A percentile compares a stretch with the other conserved stretches of the same genome.
Evolutionary conservation across 2,888 invertebrate genomes (phyloP).

Genomic region (Callimorpha dominula): DNA sequence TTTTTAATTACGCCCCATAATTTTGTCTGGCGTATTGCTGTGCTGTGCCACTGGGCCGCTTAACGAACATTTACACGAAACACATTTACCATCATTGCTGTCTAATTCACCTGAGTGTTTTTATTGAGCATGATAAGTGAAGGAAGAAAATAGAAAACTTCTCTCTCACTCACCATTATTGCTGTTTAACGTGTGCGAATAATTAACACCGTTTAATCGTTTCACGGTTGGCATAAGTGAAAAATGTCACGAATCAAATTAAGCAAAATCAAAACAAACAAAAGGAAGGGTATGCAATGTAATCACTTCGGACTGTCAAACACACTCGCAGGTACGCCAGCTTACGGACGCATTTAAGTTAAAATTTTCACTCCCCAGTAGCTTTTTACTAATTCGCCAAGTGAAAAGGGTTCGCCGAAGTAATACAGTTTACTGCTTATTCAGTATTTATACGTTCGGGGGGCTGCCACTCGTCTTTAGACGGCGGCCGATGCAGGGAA

Average conservation of each 20-base stretch:
- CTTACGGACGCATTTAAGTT: slow-evolving; percentile 84
- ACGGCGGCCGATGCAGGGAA: slow-evolving; percentile 75
- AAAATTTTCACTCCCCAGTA: slow-evolving; percentile 86
- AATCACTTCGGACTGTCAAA: slow-evolving; percentile 86
- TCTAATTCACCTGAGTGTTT: slow-evolving; percentile 69
- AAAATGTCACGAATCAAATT: slow-evolving; percentile 84
- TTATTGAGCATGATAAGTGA: slow-evolving; percentile 62
- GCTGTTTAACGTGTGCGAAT: slow-evolving; percentile 24
- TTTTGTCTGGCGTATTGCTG: slow-evolving; percentile 64
- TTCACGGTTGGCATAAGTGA: slow-evolving; percentile 50
- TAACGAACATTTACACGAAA: slow-evolving; percentile 60
- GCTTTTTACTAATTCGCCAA: slow-evolving; percentile 87
- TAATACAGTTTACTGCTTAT: slow-evolving; percentile 87
- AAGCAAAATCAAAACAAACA: slow-evolving; percentile 83
- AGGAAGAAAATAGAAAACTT: slow-evolving; percentile 30
- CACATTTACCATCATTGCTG: slow-evolving; percentile 60
- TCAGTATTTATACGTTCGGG: slow-evolving; percentile 85
- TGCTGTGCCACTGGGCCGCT: slow-evolving; percentile 59
- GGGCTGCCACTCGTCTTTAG: slow-evolving; percentile 79
- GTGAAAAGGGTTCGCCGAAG: slow-evolving; percentile 87
- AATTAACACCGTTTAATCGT: slow-evolving; percentile 56
- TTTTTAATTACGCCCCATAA: slow-evolving; percentile 85
- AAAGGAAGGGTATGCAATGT: slow-evolving; percentile 81
- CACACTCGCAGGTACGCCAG: slow-evolving; percentile 81
- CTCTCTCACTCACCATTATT: slow-evolving; percentile 2